Evolutionary conservation across 37 sponge, comb jelly and placozoan species (phyloP), one percentile per base, ranked within the genome.

Genomic region (Lycopodina hypogea): DNA sequence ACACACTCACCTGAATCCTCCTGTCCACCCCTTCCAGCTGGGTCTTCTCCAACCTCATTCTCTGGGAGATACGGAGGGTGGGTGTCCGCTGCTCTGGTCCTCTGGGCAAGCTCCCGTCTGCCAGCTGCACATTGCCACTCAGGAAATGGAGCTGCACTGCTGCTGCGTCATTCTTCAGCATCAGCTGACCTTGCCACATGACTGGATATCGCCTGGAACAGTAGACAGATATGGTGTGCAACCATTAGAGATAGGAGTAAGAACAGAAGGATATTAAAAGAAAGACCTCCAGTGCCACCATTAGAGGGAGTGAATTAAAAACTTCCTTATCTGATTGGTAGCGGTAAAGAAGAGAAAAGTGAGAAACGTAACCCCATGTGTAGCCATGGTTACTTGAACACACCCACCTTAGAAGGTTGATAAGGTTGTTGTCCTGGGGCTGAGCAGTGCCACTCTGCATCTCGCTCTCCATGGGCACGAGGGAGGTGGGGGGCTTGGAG

Each of bases 91-190:
- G 65, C 6, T 81, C 86, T 21, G 56, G 33, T 9, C 60, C 40
- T 37, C 81, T 85, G 4, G 95, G 97, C 8, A 97, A 90, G n/a
- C 92, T 79, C 60, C 65, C 24, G 42, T 89, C 82, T 1, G 94
- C 95, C 36, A 94, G 85, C 71, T 92, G 74, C 1, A 78, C 76
- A 63, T 87, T 96, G 14, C 94, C 86, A 55, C 91, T 82, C 69
- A 97, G 90, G 72, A 90, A 95, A 75, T 97, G 96, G 45, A 97
- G 83, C 89, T 97, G 99, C 14, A 97, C 93, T 59, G 92, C 93
- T 28, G 93, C 93, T 11, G 71, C 19, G n/a, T 97, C 94, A 77
- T 97, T 93, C 88, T 97, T 97, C n/a, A 97, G 91, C 26, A 86
- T 81, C 33, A 97, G 80, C 37, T 89, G 84, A 18, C 99, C 99